A percentile compares a stretch with the other conserved stretches of the same genome.
Evolutionary conservation across 2,888 invertebrate genomes (phyloP).

Genomic region (Melinaea marsaeus): DNA sequence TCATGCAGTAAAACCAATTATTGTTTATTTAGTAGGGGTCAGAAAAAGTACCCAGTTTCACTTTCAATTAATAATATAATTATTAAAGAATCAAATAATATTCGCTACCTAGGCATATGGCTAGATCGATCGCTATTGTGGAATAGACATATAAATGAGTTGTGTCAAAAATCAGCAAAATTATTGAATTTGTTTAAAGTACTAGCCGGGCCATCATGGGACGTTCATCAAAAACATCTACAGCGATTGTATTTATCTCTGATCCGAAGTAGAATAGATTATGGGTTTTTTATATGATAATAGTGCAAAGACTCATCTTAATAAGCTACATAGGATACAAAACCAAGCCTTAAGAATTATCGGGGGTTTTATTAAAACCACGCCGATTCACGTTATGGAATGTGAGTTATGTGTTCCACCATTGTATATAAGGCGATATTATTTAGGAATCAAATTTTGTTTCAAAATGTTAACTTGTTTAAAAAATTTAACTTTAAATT

Average conservation of each 20-base stretch:
- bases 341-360: slow-evolving; percentile 21
- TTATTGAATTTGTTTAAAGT: slow-evolving; percentile 14
- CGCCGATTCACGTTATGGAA: slow-evolving; percentile 27
- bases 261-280: slow-evolving; percentile 23
- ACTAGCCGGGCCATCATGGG: slow-evolving; percentile 18
- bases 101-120: too few species aligned
- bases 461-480: too few species aligned
- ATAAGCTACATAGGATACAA: slow-evolving; percentile 21
- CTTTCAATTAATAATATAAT: too few species aligned
- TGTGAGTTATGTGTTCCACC: slow-evolving; percentile 13
- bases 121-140: too few species aligned
- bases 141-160: too few species aligned
- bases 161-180: neutral
- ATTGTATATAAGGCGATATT: too few species aligned
- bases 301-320: slow-evolving; percentile 12
- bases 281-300: slow-evolving; percentile 22
- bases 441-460: too few species aligned
- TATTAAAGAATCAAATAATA: too few species aligned
- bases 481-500: too few species aligned
- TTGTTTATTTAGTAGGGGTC: too few species aligned
- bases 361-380: slow-evolving; percentile 23
- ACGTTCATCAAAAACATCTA: slow-evolving; percentile 19
- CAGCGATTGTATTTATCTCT: slow-evolving; percentile 17
- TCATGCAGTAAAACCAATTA: too few species aligned
- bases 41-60: too few species aligned